Percentiles rank a stretch among this genome's conserved stretches.
Conservation (phyloP, 2,888 invertebrate species). For the Eupithecia dodoneata region DNA sequence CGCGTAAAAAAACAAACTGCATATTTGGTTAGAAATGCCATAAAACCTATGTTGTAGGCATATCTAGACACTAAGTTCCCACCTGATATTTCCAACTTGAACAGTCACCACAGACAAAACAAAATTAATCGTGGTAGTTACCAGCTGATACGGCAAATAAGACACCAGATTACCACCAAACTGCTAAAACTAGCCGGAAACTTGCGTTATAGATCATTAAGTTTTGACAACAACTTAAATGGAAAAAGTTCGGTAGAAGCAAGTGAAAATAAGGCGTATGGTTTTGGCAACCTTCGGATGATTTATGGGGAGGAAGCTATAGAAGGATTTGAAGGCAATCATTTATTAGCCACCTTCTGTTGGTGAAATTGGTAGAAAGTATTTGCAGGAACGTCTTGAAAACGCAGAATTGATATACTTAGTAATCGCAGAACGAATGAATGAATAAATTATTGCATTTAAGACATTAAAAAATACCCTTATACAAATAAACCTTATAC, state of each 20-base stretch:
- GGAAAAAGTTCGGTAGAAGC: constrained; percentile 65
- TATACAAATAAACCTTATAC: no score
- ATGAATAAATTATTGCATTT: background rate
- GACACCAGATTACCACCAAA: constrained; percentile 46
- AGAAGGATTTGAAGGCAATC: constrained; percentile 10
- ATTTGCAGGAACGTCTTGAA: background rate
- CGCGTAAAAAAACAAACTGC: no score
- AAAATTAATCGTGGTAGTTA: constrained; percentile 41
- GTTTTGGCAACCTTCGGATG: constrained; percentile 32
- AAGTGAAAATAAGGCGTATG: constrained; percentile 50
- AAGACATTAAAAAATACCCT: no score
- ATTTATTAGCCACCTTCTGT: constrained; percentile 5
- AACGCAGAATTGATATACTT: background rate
- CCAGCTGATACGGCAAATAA: constrained; percentile 45
- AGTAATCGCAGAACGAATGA: background rate
- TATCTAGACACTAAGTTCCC: no score
- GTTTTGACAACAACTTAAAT: constrained; percentile 68
- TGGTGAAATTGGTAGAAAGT: constrained; percentile 2
- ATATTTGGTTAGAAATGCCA: no score
- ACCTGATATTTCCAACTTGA: background rate
- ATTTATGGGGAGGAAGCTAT: constrained; percentile 16
- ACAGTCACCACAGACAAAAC: background rate
- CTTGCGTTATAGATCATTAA: constrained; percentile 68
- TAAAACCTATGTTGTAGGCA: no score
- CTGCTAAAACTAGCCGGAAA: constrained; percentile 57